Evolutionary conservation across 2,888 invertebrate species (phyloP).

Genomic region (Rhingia rostrata): DNA sequence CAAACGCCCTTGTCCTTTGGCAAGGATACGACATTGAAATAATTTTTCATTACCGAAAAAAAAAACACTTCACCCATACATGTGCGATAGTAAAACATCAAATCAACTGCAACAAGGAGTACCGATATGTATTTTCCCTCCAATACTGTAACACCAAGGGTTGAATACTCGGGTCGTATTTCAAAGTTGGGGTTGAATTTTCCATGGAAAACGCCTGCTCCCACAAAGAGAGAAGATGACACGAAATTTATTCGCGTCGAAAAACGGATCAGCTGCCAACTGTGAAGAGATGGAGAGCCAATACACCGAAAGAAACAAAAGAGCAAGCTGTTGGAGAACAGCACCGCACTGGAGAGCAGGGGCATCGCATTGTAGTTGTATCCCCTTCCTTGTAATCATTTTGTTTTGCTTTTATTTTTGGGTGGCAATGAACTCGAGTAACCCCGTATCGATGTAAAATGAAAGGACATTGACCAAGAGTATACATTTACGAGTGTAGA

Average conservation of each 20-base stretch:
- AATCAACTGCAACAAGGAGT: constrained; percentile 42
- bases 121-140: constrained; percentile 42
- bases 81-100: neutral
- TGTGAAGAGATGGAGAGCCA: constrained; percentile 19
- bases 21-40: constrained; percentile 74
- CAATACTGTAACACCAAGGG: constrained; percentile 9
- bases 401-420: constrained; percentile 41
- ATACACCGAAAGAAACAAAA: constrained; percentile 21
- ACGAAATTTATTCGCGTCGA: constrained; percentile 1
- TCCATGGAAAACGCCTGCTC: neutral
- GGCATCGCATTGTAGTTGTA: constrained; percentile 5
- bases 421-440: constrained; percentile 66
- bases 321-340: constrained; percentile 22
- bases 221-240: constrained; percentile 31
- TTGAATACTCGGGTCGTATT: constrained; percentile 31
- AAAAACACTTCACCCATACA: constrained; percentile 27
- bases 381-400: constrained; percentile 17
- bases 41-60: constrained; percentile 70
- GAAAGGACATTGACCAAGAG: constrained; percentile 52
- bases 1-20: constrained; percentile 71
- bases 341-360: constrained; percentile 1
- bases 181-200: constrained; percentile 16
- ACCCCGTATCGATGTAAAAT: constrained; percentile 46
- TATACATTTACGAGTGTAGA: neutral
- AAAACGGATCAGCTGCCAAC: constrained; percentile 50